Evolutionary conservation across 2,113 vertebrate species (phyloP).

Genomic region (Peromyscus californicus): DNA sequence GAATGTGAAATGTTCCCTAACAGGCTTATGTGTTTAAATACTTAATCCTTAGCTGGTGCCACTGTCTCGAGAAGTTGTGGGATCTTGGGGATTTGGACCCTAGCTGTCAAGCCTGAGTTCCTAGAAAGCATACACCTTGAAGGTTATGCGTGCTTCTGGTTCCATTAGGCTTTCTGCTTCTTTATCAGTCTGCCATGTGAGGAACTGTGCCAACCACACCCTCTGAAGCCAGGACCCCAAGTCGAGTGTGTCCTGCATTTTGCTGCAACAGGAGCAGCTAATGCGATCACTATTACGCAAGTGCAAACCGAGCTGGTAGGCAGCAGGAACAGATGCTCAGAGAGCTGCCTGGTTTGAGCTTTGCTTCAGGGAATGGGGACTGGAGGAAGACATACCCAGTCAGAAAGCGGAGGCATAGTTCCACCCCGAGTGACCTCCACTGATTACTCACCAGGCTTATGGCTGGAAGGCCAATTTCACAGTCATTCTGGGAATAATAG

Average conservation of each 20-base stretch:
- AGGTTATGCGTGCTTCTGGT: neutral
- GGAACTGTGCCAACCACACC: neutral
- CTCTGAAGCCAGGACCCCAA: neutral
- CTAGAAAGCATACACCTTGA: neutral
- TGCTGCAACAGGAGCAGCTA: neutral
- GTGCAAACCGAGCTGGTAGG: neutral
- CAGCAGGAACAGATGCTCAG: neutral
- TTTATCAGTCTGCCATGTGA: neutral
- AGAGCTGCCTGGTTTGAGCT: neutral
- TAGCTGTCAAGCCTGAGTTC: neutral
- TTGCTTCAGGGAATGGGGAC: neutral
- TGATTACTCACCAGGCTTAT: constrained; percentile 18
- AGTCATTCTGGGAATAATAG: constrained; percentile 59
- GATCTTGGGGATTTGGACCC: neutral
- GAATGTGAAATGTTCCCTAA: neutral
- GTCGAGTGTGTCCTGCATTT: neutral
- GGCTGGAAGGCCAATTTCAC: constrained; percentile 52
- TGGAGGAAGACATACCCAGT: neutral
- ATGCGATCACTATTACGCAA: neutral
- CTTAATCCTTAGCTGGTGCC: neutral
- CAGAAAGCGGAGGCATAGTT: neutral
- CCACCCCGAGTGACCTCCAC: constrained; percentile 43
- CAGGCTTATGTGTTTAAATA: neutral
- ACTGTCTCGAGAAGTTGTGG: neutral
- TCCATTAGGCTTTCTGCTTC: neutral